Evolutionary conservation across 2,113 vertebrate genomes (phyloP).

Genomic region (Oryctolagus cuniculus): mOryCun1.1 NC_091436.1:139284001-139284500

Average conservation of each 20-base stretch:
- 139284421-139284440: slow-evolving; percentile 97
- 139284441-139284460: slow-evolving; percentile 94
- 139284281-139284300: slow-evolving; percentile 95
- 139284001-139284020: slow-evolving; percentile 96
- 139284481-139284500: no score
- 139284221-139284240: slow-evolving; percentile 93
- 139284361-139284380: slow-evolving; percentile 94
- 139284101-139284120: slow-evolving; percentile 96
- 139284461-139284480: no score
- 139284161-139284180: slow-evolving; percentile 97
- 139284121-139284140: slow-evolving; percentile 92
- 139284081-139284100: slow-evolving; percentile 96
- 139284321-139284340: slow-evolving; percentile 92
- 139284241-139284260: slow-evolving; percentile 93
- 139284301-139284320: slow-evolving; percentile 96
- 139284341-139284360: slow-evolving; percentile 91
- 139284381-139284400: slow-evolving; percentile 92
- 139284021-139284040: slow-evolving; percentile 99
- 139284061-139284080: slow-evolving; percentile 96
- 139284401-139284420: slow-evolving; percentile 98
- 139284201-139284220: slow-evolving; percentile 87
- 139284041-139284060: slow-evolving; percentile 94
- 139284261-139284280: slow-evolving; percentile 90
- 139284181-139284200: slow-evolving; percentile 95
- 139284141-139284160: slow-evolving; percentile 95